Evolutionary conservation across 2,113 vertebrate species (phyloP), one percentile per base, ranked within the genome.

Genomic region (Mormoops blainvillei): DNA sequence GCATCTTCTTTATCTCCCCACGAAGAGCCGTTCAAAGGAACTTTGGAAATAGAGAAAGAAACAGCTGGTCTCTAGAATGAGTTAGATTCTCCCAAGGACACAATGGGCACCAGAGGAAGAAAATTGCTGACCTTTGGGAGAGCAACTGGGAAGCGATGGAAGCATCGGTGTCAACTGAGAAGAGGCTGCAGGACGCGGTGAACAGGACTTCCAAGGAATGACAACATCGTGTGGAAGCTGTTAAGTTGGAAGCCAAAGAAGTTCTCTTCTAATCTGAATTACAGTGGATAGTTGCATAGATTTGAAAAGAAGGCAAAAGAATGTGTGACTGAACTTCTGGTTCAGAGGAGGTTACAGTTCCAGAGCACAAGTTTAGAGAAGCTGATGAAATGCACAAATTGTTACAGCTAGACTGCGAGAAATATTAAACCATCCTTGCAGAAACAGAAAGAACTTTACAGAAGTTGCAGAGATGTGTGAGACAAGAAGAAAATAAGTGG

Each of bases 71-170:
- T 99, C 65, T 98, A 98, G 92, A 97, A 82, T 7, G 99, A 99
- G 95, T 98, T 99, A 92, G 96, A 97, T 38, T 98, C 98, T 94
- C 98, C 99, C 98, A 99, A 98, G 97, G 98, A 99, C 76, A 98
- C 99, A 9, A 95, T 99, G 98, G 99, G 97, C 99, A 99, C 96
- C 99, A 99, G 87, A 99, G 99, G 97, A 99, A 99, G 98, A 99
- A 99, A 98, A 99, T 99, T 97, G 99, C 99, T 18, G 99, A 67
- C 33, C 28, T 67, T n/a, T 3, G 15, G 65, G 65, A 67, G 33
- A n/a, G n/a, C n/a, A n/a, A 15, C 33, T 67, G 65, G 31, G 65
- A 67, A 67, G 33, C 33, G 7, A 15, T 19, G 65, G 58, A 22
- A 61, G 58, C 58, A 61, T 61, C 26, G 4, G 65, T 0, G 1